Percentiles rank a stretch among this genome's conserved stretches.
Evolutionary conservation across 2,113 vertebrate species (phyloP).

Genomic region (Aegotheles bennettii): DNA sequence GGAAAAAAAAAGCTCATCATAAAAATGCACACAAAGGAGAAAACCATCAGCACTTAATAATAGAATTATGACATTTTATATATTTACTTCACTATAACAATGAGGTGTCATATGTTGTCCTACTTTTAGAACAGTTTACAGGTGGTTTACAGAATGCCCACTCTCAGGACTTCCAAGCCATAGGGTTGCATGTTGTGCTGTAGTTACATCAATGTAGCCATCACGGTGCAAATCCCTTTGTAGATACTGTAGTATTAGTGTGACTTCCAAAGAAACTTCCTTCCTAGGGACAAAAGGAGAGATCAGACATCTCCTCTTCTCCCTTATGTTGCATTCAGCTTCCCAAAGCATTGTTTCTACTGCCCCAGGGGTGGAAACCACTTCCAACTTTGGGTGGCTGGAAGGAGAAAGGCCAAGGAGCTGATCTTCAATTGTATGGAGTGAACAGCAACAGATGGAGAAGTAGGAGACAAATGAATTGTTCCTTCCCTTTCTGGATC

Average conservation of each 20-base stretch:
- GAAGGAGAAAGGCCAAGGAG: not conserved
- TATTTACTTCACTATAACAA: not conserved
- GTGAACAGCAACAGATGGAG: constrained; percentile 22
- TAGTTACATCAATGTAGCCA: not conserved
- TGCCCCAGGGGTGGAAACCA: not conserved
- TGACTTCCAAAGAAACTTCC: not conserved
- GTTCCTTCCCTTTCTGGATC: constrained; percentile 10
- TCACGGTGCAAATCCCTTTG: not conserved
- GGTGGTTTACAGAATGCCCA: not conserved
- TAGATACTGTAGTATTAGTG: not conserved
- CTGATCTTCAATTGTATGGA: not conserved
- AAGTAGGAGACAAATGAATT: constrained; percentile 2
- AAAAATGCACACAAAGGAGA: not conserved
- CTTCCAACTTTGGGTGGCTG: not conserved
- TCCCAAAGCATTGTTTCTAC: not conserved
- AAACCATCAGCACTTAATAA: not conserved
- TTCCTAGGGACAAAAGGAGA: not conserved
- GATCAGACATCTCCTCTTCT: not conserved
- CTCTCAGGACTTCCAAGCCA: not conserved
- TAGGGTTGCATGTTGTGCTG: not conserved
- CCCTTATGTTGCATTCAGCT: not conserved
- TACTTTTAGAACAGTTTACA: not conserved
- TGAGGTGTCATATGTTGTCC: not conserved
- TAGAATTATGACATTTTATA: not conserved
- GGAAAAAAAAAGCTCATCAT: not conserved